A percentile compares a stretch with the other conserved stretches of the same genome.
Conservation (phyloP, 1,140 invertebrate genomes). For the Paracyclopina nana region DNA sequence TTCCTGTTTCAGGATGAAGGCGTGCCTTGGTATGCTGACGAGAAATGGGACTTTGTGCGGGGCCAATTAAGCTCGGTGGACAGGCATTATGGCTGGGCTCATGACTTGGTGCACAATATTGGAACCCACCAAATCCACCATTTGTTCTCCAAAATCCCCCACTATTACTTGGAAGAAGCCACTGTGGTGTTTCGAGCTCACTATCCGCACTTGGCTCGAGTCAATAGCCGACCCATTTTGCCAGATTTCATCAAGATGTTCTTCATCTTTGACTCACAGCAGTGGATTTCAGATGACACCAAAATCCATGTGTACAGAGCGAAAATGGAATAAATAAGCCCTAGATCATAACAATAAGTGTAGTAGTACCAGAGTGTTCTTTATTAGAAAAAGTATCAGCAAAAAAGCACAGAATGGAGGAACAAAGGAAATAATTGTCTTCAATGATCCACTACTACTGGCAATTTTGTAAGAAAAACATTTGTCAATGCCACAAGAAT, state of each 20-base stretch:
- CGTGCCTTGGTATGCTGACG: slow-evolving; percentile 4
- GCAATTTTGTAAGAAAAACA: too few relatives aligned
- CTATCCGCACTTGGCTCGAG: neutral
- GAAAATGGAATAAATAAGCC: too few relatives aligned
- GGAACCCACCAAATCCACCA: slow-evolving; percentile 7
- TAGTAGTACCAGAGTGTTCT: too few relatives aligned
- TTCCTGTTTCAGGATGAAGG: neutral
- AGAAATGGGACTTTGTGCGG: slow-evolving; percentile 6
- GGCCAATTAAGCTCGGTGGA: slow-evolving; percentile 1
- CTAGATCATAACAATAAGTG: too few relatives aligned
- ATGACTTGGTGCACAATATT: slow-evolving; percentile 4
- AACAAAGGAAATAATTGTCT: too few relatives aligned
- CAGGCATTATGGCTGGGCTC: slow-evolving; percentile 6
- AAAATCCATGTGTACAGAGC: slow-evolving; percentile 4
- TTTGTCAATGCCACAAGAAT: too few relatives aligned
- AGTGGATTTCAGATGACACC: neutral
- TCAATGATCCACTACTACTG: too few relatives aligned
- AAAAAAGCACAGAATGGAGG: too few relatives aligned
- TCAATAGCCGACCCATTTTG: neutral
- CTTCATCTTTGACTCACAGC: neutral
- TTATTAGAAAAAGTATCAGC: too few relatives aligned
- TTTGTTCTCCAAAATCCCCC: slow-evolving; percentile 3
- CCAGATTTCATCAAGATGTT: slow-evolving; percentile 5
- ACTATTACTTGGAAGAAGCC: slow-evolving; percentile 3
- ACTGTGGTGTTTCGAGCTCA: neutral